Percentiles rank a stretch among this genome's conserved stretches.
phyloP scores from a whole-genome alignment of 2,113 vertebrate genomes.

The Piliocolobus tephrosceles region DNA sequence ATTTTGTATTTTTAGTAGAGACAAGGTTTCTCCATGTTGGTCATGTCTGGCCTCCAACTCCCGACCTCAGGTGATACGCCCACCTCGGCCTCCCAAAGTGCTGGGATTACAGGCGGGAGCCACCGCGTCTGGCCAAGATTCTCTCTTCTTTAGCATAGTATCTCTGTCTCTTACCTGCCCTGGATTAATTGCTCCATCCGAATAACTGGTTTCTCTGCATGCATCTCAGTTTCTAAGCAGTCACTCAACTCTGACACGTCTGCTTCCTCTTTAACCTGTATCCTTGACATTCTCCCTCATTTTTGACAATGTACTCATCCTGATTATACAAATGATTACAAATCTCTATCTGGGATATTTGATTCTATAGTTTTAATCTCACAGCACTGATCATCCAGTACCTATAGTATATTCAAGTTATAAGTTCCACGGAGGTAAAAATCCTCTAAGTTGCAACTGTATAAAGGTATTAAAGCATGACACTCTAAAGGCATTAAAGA shows the following conservation, averaged over 20 bases:
- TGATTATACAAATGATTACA: not conserved
- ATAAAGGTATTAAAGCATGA: not conserved
- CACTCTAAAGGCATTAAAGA: not conserved
- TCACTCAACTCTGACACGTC: not conserved
- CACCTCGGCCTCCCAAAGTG: too few species aligned
- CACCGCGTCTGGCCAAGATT: too few species aligned
- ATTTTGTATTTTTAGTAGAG: too few species aligned
- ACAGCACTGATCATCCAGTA: not conserved
- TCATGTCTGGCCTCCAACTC: too few species aligned
- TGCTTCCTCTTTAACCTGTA: not conserved
- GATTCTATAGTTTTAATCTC: not conserved
- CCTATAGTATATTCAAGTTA: not conserved
- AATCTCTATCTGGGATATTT: not conserved
- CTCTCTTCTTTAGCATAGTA: not conserved
- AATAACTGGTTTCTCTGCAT: not conserved
- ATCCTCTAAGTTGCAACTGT: not conserved
- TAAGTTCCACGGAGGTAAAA: not conserved
- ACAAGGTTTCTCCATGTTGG: too few species aligned
- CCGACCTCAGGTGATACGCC: too few species aligned
- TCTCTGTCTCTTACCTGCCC: not conserved
- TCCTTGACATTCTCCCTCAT: not conserved
- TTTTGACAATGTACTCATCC: not conserved
- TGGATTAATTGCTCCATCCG: not conserved
- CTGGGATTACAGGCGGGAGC: too few species aligned
- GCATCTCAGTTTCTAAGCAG: not conserved